A percentile compares a stretch with the other conserved stretches of the same genome.
Conservation (phyloP, 2,888 invertebrate genomes). For the Celastrina argiolus region DNA sequence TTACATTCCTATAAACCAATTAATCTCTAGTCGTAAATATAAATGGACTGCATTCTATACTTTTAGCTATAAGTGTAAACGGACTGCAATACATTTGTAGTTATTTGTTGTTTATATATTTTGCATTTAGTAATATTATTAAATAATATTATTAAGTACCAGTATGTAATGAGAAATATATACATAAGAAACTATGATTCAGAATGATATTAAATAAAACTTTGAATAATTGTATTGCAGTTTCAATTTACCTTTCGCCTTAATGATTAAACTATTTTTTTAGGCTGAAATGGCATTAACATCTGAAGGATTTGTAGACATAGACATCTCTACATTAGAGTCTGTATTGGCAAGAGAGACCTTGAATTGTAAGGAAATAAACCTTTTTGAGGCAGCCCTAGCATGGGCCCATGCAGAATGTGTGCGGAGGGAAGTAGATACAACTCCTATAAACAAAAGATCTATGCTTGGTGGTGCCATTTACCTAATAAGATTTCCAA, state of each 20-base stretch:
- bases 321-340: conserved; percentile 94
- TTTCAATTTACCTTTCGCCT: conserved; percentile 59
- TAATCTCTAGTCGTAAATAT: conserved; percentile 35
- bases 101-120: conserved; percentile 38
- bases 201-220: conserved; percentile 58
- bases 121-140: conserved; percentile 58
- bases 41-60: conserved; percentile 21
- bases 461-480: conserved; percentile 86
- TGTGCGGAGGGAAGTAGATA: conserved; percentile 87
- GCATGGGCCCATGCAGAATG: conserved; percentile 97
- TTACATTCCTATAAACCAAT: conserved; percentile 30
- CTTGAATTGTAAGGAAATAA: conserved; percentile 95
- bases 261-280: conserved; percentile 42
- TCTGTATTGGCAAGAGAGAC: conserved; percentile 95
- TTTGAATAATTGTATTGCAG: conserved; percentile 76
- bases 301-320: conserved; percentile 97
- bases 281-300: conserved; percentile 97
- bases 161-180: conserved; percentile 19
- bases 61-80: conserved; percentile 27
- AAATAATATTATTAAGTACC: conserved; percentile 44
- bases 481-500: conserved; percentile 93
- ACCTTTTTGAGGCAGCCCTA: conserved; percentile 92
- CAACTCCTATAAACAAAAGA: conserved; percentile 87
- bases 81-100: conserved; percentile 72
- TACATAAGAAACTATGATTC: conserved; percentile 39